Evolutionary conservation across 2,113 vertebrate species (phyloP), one percentile per base, ranked within the genome.

Genomic region (Thomomys bottae): DNA sequence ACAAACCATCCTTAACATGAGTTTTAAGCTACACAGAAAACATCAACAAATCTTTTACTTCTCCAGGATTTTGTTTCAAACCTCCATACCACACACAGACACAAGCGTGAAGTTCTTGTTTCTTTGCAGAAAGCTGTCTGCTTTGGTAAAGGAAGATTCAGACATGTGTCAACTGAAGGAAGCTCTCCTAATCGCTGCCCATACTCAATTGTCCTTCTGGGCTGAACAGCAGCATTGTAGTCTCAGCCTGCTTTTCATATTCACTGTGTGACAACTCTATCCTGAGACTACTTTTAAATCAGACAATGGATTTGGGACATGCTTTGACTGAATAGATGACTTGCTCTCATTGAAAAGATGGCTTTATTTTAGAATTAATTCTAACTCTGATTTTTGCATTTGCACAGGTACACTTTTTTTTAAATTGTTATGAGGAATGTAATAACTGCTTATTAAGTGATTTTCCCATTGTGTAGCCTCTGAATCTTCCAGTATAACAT

Each of bases 301-400:
- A 87, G 64, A 68, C 6, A 40, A 9, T 6, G 8, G 78, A 42
- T 11, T 5, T 32, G 89, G 36, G 59, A 66, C 40, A 38, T 61
- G 42, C 6, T 86, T 83, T 86, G 49, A 49, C 45, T 12, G 45
- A 49, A 49, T 12, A 49, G 45, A 49, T 49, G 59, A 66, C 40
- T 30, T 63, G 36, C 5, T 87, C 80, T 87, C 30, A 38, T 34
- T 80, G 64, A 66, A 88, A 21, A n/a, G 23, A 79, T 28, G n/a
- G 9, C n/a, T 88, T 84, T 49, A 57, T 84, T 89, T 75, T 70
- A 79, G 61, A 87, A 72, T 67, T 89, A 84, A 87, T 87, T 88
- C 3, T 36, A 28, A 59, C 34, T 6, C 5, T 34, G 45, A 28
- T 84, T 85, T 54, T 73, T 38, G 78, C 23, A 57, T 59, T 83